Percentiles rank a stretch among this genome's conserved stretches.
Conservation (phyloP, 2,888 invertebrate genomes). For the Acrocyrtus sp. region DNA sequence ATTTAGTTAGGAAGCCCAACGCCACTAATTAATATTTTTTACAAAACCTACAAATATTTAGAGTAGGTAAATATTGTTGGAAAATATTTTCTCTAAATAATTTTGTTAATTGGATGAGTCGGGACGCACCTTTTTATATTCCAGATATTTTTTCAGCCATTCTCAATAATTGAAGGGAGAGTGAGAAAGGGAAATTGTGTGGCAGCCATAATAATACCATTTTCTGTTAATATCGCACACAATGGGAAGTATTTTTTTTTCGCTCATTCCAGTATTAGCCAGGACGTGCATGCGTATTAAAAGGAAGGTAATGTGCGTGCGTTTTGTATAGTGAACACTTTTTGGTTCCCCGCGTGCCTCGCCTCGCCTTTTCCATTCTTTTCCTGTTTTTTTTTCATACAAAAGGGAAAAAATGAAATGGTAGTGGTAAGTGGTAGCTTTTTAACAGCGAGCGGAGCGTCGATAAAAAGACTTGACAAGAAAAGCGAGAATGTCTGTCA, state of each 20-base stretch:
- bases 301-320: neutral
- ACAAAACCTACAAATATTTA: too few species aligned
- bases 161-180: too few species aligned
- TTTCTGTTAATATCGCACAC: conserved; percentile 12
- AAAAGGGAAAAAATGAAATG: conserved; percentile 33
- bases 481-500: conserved; percentile 63
- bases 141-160: too few species aligned
- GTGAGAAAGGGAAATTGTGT: too few species aligned
- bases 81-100: too few species aligned
- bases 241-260: conserved; percentile 12
- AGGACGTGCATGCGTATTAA: too few species aligned
- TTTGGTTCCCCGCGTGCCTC: conserved; percentile 46
- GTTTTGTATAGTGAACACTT: conserved; percentile 4
- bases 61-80: too few species aligned
- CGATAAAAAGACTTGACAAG: conserved; percentile 51
- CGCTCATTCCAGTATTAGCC: too few species aligned
- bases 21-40: too few species aligned
- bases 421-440: conserved; percentile 45
- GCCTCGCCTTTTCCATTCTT: conserved; percentile 47
- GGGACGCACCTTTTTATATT: too few species aligned
- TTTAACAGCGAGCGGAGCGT: conserved; percentile 40
- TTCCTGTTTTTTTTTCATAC: conserved; percentile 23
- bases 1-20: too few species aligned
- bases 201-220: conserved; percentile 23
- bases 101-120: too few species aligned